Conservation (phyloP, 2,113 vertebrate genomes). For the Brachyhypopomus occidentalis region DNA sequence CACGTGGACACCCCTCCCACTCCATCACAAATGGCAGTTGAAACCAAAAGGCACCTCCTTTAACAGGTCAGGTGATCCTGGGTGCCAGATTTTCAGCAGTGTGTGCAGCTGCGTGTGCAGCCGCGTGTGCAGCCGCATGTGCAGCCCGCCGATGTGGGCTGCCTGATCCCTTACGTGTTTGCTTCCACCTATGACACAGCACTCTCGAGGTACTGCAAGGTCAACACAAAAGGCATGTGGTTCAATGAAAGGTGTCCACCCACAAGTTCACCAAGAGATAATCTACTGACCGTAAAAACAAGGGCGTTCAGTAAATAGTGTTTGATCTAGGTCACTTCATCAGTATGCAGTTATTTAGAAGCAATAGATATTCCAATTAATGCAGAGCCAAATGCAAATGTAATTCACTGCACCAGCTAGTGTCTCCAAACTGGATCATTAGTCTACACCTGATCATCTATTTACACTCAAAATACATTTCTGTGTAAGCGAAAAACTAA, state of each 20-base stretch:
- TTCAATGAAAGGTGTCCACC: neutral
- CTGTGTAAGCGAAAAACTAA: too few relatives aligned
- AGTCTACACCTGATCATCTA: neutral
- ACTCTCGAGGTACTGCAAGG: neutral
- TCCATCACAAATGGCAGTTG: neutral
- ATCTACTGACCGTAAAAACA: neutral
- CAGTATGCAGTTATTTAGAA: too few relatives aligned
- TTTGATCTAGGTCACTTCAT: too few relatives aligned
- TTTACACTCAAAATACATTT: conserved; percentile 8
- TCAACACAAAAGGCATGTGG: too few relatives aligned
- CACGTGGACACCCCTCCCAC: conserved; percentile 16
- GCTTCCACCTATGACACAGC: neutral
- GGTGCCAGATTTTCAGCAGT: neutral
- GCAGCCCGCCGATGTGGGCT: neutral
- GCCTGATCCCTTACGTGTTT: neutral
- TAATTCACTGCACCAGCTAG: neutral
- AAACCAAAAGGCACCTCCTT: conserved; percentile 2
- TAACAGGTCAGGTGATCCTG: conserved; percentile 25
- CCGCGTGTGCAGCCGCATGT: neutral
- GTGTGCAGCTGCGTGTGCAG: neutral
- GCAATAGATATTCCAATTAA: neutral
- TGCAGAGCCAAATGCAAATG: neutral
- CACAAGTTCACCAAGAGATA: neutral
- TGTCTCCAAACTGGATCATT: conserved; percentile 25
- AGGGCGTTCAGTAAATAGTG: too few relatives aligned